A percentile compares a stretch with the other conserved stretches of the same genome.
Evolutionary conservation across 2,888 invertebrate species (phyloP).

Genomic region (Operophtera brumata): DNA sequence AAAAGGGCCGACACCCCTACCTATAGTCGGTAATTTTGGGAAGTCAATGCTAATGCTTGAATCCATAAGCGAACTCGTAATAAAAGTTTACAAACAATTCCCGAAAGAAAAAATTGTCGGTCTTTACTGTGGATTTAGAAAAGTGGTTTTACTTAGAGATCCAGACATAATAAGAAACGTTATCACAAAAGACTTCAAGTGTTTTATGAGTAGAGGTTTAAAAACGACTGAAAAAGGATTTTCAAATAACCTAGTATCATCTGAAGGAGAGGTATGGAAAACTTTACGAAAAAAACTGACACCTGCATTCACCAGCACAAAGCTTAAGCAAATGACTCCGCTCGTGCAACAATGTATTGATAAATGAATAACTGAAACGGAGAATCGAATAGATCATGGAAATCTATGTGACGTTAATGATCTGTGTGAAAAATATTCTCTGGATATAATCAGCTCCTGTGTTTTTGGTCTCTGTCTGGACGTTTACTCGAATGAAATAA

Average conservation of each 20-base stretch:
- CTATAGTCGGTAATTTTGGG: conserved; percentile 37
- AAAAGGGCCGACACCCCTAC: conserved; percentile 32
- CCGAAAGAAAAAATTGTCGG: conserved; percentile 47
- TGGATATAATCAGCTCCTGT: conserved; percentile 19
- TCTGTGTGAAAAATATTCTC: conserved; percentile 12
- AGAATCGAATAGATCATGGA: conserved; percentile 1
- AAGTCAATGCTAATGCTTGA: conserved; percentile 26
- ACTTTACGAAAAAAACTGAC: conserved; percentile 46
- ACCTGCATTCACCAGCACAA: conserved; percentile 45
- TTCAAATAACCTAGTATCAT: conserved; percentile 40
- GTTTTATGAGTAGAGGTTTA: conserved; percentile 42
- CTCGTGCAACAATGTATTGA: conserved; percentile 42
- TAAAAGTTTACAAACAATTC: conserved; percentile 27
- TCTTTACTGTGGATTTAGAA: conserved; percentile 38
- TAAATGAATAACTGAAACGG: conserved; percentile 37
- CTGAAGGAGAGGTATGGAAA: conserved; percentile 50
- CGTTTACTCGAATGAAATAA: conserved; percentile 14
- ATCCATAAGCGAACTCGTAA: conserved; percentile 3
- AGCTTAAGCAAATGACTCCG: conserved; percentile 49
- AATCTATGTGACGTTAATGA: conserved; percentile 12
- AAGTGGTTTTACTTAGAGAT: conserved; percentile 41
- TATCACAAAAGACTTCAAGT: conserved; percentile 41
- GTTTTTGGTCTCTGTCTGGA: conserved; percentile 21
- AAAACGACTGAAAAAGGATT: conserved; percentile 26
- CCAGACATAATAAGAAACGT: conserved; percentile 43